These are phyloP conservation scores for Carollia perspicillata DNA, from an alignment of 2,113 vertebrate species.

Conservation along the genomic window DNA sequence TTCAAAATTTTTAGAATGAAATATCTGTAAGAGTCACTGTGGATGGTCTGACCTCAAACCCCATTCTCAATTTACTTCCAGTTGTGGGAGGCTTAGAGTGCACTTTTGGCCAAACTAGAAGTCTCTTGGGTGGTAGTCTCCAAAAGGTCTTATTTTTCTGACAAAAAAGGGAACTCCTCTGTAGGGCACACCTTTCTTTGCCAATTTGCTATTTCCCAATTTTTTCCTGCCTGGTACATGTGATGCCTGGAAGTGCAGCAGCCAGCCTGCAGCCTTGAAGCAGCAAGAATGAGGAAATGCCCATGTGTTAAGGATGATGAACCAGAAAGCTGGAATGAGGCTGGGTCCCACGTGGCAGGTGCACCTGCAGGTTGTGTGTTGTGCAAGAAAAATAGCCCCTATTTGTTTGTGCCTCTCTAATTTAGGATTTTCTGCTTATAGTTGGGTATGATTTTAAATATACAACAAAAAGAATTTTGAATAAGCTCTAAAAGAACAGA, in stretches of 20 bases:
- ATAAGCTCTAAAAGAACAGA: not conserved
- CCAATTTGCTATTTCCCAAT: not conserved
- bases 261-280: not conserved
- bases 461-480: not conserved
- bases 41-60: not conserved
- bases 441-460: not conserved
- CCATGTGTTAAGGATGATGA: not conserved
- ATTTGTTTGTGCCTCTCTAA: not conserved
- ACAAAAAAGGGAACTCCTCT: not conserved
- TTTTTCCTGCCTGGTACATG: not conserved
- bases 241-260: not conserved
- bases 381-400: not conserved
- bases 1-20: not conserved
- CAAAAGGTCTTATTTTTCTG: not conserved
- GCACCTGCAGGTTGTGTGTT: not conserved
- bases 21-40: not conserved
- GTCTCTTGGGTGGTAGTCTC: not conserved
- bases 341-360: not conserved
- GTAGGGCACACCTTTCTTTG: not conserved
- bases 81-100: not conserved
- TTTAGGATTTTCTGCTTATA: not conserved
- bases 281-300: not conserved
- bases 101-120: not conserved
- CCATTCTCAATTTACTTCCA: not conserved
- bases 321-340: not conserved